Base-by-base conservation (phyloP, 1,140 invertebrate species). In the Hydropsyche tenuis region DNA sequence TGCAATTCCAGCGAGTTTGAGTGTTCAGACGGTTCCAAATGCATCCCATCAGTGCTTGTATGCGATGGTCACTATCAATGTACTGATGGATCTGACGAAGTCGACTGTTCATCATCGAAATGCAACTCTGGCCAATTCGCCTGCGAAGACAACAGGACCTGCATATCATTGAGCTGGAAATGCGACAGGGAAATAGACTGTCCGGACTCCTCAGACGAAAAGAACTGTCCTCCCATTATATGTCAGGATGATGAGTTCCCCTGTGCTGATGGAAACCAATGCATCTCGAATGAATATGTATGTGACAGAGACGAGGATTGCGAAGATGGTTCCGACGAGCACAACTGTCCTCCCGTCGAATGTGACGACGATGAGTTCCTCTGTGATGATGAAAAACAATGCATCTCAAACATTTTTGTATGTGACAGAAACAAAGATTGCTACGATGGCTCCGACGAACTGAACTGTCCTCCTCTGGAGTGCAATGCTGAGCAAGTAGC, bases 101-200 rank as follows among this genome's bases (percentile, higher is more conserved):
- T 14, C 4, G 16, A 14, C 45, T 48, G 45, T 14, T 12, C 56
- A 25, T 20, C 11, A 20, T 11, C 22, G 0, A 7, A 60, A 14
- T 60, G 56, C 14, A 1, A 9, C 20, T 11, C 0, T 7, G 23
- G 12, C n/a, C 22, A 60, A 20, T 60, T 60, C 22, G 14, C 4
- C 11, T 60, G 56, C 22, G 9, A 12, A 1, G 23, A 60, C 56
- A 60, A 25, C 22, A 7, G 9, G 4, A 81, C 90, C 7, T 60
- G 56, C 22, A 60, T 60, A 2, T 22, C 56, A 1, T 14, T 2
- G 0, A 7, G 23, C 0, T 60, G 56, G 56, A 14, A 22, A 12
- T 60, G 56, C 22, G 56, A 60, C 22, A 12, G 56, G n/a, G 56
- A 25, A 3, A 60, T 14, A 1, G 56, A 60, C 22, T 60, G 56